Conservation (phyloP, 1,140 invertebrate genomes). For the Drosophila kurseongensis region DNA sequence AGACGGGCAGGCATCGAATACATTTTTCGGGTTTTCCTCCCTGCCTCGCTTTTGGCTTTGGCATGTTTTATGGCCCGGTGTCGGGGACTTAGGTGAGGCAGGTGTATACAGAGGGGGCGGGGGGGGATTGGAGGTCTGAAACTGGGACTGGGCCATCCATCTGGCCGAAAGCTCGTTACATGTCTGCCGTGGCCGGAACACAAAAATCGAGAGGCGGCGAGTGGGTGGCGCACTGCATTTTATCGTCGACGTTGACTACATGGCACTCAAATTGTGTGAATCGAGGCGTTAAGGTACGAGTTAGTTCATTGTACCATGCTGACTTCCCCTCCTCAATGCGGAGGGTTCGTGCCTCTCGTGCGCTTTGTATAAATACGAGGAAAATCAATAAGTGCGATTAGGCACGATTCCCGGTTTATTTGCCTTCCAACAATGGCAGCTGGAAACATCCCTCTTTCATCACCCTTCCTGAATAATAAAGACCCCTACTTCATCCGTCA, state of each 20-base stretch:
- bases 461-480: constrained; percentile 44
- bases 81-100: constrained; percentile 45
- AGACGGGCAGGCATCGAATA: constrained; percentile 39
- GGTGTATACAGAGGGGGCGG: constrained; percentile 19
- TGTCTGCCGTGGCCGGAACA: constrained; percentile 70
- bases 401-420: constrained; percentile 79
- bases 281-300: constrained; percentile 82
- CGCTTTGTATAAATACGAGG: constrained; percentile 74
- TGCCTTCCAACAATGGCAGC: constrained; percentile 61
- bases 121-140: constrained; percentile 20
- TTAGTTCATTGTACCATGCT: constrained; percentile 81
- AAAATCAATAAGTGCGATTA: constrained; percentile 82
- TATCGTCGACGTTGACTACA: constrained; percentile 71
- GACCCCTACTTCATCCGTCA: constrained; percentile 15
- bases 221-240: constrained; percentile 61
- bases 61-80: constrained; percentile 74
- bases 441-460: constrained; percentile 31
- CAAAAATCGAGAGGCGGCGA: constrained; percentile 29
- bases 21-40: constrained; percentile 31
- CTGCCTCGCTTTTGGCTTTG: constrained; percentile 42
- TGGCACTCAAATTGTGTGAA: constrained; percentile 81
- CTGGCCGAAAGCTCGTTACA: constrained; percentile 78
- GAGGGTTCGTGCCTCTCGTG: constrained; percentile 19
- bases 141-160: constrained; percentile 65
- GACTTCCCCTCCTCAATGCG: background rate